phyloP scores from a whole-genome alignment of 2,113 vertebrate genomes.

The Notiomystis cincta region DNA sequence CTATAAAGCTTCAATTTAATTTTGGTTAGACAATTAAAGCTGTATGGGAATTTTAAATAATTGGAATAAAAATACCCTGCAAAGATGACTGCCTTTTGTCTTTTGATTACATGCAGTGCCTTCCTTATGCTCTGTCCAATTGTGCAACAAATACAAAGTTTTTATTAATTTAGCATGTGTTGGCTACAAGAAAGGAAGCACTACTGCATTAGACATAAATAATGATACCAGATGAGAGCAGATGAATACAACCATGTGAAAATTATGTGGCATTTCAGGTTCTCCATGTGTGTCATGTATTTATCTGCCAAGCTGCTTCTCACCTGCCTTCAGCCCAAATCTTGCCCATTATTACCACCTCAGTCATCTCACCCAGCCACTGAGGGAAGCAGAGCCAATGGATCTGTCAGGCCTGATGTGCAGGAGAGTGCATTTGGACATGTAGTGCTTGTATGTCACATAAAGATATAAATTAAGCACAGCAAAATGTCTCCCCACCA shows the following conservation, averaged over 20 bases:
- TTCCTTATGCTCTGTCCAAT: neutral
- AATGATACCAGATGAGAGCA: neutral
- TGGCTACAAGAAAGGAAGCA: neutral
- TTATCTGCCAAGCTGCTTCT: neutral
- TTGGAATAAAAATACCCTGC: neutral
- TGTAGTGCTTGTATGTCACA: neutral
- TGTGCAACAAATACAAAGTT: neutral
- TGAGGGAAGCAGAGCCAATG: neutral
- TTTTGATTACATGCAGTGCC: neutral
- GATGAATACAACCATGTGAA: accelerated
- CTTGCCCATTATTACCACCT: no score
- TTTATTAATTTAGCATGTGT: neutral
- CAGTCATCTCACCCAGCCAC: neutral
- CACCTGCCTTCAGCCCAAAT: neutral
- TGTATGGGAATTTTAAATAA: neutral
- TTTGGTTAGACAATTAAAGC: neutral
- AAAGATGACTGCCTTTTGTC: neutral
- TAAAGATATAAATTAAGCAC: neutral
- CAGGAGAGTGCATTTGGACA: neutral
- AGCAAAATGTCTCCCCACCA: neutral
- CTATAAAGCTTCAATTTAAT: neutral
- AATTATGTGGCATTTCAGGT: neutral
- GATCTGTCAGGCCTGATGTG: accelerated
- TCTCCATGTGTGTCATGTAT: neutral
- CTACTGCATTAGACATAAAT: neutral